A percentile compares a stretch with the other conserved stretches of the same genome.
Evolutionary conservation across 1,140 invertebrate species (phyloP).

Genomic region (Lasaia peninsularis): DNA sequence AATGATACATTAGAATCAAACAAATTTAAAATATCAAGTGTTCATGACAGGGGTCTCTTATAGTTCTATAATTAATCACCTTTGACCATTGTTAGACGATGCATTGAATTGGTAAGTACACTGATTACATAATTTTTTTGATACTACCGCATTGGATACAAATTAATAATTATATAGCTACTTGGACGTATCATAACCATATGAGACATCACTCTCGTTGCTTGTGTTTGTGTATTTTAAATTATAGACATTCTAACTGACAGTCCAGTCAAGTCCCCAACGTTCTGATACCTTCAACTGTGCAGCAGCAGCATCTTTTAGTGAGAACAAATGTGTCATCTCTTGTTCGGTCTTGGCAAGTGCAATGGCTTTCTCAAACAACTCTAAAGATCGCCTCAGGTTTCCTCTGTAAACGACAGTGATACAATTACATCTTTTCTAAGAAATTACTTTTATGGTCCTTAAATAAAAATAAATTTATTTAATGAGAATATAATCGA

Average conservation of each 20-base stretch:
- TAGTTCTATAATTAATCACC: constrained; percentile 6
- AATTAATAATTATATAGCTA: constrained; percentile 19
- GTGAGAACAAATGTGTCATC: constrained; percentile 91
- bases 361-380: constrained; percentile 93
- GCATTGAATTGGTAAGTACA: constrained; percentile 1
- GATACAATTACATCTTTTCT: neutral
- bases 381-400: constrained; percentile 86
- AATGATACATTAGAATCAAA: constrained; percentile 12
- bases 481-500: neutral
- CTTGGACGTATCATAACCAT: constrained; percentile 30
- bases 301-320: constrained; percentile 91
- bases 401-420: constrained; percentile 85
- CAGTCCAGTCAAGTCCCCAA: constrained; percentile 81
- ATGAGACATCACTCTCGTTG: constrained; percentile 45
- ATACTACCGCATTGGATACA: constrained; percentile 9
- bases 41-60: neutral
- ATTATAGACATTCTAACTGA: constrained; percentile 49
- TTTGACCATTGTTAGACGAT: neutral
- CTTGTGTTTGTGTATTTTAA: constrained; percentile 26
- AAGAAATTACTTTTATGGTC: neutral
- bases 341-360: constrained; percentile 91
- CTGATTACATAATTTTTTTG: neutral
- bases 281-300: constrained; percentile 89
- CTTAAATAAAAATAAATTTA: neutral
- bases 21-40: neutral